These are phyloP conservation scores for Numida meleagris DNA, from an alignment of 2,113 vertebrate genomes.

Conservation along the genomic window DNA sequence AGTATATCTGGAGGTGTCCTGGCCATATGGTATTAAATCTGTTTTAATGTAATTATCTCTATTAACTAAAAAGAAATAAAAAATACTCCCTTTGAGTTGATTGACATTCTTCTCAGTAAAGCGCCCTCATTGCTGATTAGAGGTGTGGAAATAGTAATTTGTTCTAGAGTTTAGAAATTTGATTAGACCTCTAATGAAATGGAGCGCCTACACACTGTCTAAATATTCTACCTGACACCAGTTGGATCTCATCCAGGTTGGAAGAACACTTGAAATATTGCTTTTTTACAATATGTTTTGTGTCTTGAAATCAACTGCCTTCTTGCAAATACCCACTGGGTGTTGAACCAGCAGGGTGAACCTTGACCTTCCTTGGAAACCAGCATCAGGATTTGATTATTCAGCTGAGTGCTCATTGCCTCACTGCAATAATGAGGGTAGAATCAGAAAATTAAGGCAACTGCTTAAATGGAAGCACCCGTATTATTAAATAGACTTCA, in stretches of 20 bases:
- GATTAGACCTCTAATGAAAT: conserved; percentile 64
- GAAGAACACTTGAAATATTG: conserved; percentile 31
- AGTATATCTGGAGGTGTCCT: conserved; percentile 58
- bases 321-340: neutral
- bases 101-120: conserved; percentile 55
- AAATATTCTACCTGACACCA: conserved; percentile 66
- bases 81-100: conserved; percentile 43
- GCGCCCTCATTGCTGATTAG: conserved; percentile 45
- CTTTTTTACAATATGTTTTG: conserved; percentile 9
- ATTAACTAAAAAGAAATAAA: conserved; percentile 55
- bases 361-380: neutral
- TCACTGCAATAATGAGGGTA: neutral
- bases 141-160: conserved; percentile 70
- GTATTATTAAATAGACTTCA: accelerated
- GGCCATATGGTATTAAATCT: conserved; percentile 64
- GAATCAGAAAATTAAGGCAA: neutral
- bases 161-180: conserved; percentile 59
- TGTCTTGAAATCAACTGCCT: conserved; percentile 20
- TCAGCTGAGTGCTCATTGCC: neutral
- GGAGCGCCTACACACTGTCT: conserved; percentile 53
- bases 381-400: neutral
- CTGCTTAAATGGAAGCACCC: neutral
- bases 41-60: conserved; percentile 64
- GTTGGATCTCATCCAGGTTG: conserved; percentile 36
- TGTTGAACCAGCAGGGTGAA: neutral